Evolutionary conservation across 1,140 invertebrate genomes (phyloP), one percentile per base, ranked within the genome.

Genomic region (Mamestra configurata): DNA sequence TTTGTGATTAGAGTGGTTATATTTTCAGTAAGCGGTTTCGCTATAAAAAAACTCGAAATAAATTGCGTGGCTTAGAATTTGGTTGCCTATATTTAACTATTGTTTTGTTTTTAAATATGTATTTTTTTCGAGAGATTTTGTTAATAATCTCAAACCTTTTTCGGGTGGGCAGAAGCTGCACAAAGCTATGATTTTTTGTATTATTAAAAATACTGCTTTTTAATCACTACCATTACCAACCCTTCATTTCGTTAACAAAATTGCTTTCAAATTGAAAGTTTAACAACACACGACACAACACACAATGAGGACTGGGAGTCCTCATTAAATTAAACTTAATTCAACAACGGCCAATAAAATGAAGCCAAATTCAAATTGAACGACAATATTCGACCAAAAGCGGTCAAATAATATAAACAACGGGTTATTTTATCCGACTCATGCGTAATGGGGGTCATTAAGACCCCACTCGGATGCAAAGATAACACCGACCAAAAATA

Each of bases 401-500:
- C 59, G 27, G 37, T 64, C 59, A 64, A 64, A 31, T 64, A 64
- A 64, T 37, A 64, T 64, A 64, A 64, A 35, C 35, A 53, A 20
- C 27, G 68, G 68, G 68, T 53, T 31, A 71, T 53, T 51, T 72
- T 72, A 55, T 53, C 68, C 24, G 68, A 55, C 10, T 59, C 71
- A 35, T 73, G 35, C 49, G 49, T 72, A 73, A 73, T 73, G 71
- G 71, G 51, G 31, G 68, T 73, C 8, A 73, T 73, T 73, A 73
- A 73, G 35, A 73, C 46, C 70, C 53, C 35, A 72, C 13, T 24
- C 53, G 71, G 71, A 73, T 73, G 51, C 35, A 51, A 59, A 73
- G 71, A 73, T 73, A 73, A 73, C 31, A 13, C 49, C 20, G 24
- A 53, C 49, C 27, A 37, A 64, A 64, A 40, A 72, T 70, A 70